Evolutionary conservation across 2,113 vertebrate species (phyloP), one percentile per base, ranked within the genome.

Genomic region (Ceratotherium simum): DNA sequence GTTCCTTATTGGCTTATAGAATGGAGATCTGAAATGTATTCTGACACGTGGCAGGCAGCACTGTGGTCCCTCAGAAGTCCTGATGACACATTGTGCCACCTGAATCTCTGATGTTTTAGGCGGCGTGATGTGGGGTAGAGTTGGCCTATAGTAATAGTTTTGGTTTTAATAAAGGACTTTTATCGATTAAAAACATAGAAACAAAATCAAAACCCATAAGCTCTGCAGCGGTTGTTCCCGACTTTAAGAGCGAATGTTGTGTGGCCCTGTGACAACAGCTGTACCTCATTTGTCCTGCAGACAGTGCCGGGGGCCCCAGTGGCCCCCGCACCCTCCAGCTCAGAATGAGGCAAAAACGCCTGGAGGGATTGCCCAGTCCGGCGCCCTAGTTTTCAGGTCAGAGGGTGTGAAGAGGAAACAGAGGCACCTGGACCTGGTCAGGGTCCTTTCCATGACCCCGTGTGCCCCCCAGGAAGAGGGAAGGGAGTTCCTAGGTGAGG

Each of bases 101-200:
- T 20, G 12, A 29, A 16, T 25, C 64, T 72, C 82, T 36, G 21
- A 29, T 42, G 42, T 27, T 80, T 72, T 51, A 31, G 80, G 67
- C 18, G 23, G 6, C 36, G 36, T 42, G 83, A 11, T 58, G 64
- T 7, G 51, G 62, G 48, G 60, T 1, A 48, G 48, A 79, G 46
- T 62, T 75, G 39, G 69, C 69, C 83, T 58, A 70, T 3, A 39
- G n/a, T 29, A 54, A 54, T 54, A 62, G 36, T 72, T 64, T 39
- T 42, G 60, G 78, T 82, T 72, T 89, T 65, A 33, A 91, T 60
- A 73, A 92, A 27, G 18, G 46, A 82, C 39, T 72, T 93, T 39
- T 9, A 27, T 36, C 72, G 69, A 67, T 62, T 25, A 21, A 70
- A 83, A 91, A 51, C 42, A 73, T 0, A 84, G 33, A 84, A 73